A percentile compares a stretch with the other conserved stretches of the same genome.
Conservation (phyloP, 2,113 vertebrate species). For the Gopherus flavomarginatus region DNA sequence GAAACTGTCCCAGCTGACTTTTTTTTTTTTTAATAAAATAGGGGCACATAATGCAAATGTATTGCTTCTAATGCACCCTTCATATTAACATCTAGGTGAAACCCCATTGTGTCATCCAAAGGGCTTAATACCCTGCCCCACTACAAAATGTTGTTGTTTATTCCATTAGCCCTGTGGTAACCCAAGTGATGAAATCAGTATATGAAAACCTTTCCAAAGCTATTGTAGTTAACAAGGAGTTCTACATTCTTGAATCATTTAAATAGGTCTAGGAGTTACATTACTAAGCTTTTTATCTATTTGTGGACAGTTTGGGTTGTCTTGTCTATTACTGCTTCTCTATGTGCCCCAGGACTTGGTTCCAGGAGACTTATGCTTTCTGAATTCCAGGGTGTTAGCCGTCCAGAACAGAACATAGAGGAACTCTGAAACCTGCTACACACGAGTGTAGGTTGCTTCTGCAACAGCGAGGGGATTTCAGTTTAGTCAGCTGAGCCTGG, state of each 20-base stretch:
- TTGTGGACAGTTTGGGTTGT: neutral
- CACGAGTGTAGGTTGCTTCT: fast-evolving
- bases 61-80: neutral
- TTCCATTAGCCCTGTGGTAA: neutral
- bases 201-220: slow-evolving; percentile 6
- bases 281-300: fast-evolving
- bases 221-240: neutral
- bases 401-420: neutral
- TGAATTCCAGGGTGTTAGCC: neutral
- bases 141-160: slow-evolving; percentile 17
- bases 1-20: neutral
- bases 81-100: neutral
- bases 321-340: neutral
- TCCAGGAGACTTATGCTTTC: neutral
- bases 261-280: neutral
- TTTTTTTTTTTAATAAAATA: neutral
- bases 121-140: neutral
- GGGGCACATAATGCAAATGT: neutral
- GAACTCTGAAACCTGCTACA: neutral
- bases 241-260: neutral
- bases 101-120: neutral
- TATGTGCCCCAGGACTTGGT: fast-evolving
- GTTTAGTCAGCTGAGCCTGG: neutral
- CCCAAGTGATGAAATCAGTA: neutral
- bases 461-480: neutral